These are phyloP conservation scores for Spea bombifrons DNA, from an alignment of 2,113 vertebrate species.

Conservation along the genomic window DNA sequence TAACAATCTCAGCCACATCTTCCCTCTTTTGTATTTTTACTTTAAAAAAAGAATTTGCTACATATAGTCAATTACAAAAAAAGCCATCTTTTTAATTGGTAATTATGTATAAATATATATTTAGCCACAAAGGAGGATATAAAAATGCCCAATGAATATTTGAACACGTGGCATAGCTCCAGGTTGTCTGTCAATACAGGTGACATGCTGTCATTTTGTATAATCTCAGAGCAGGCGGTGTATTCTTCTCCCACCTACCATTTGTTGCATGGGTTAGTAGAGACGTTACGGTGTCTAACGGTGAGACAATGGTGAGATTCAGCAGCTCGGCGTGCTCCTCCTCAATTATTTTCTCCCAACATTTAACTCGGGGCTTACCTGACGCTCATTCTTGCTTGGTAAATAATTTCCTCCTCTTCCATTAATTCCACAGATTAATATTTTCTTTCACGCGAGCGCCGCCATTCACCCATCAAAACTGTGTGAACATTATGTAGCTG, in stretches of 20 bases:
- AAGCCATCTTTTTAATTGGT: too few species aligned
- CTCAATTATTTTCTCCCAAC: conserved; percentile 72
- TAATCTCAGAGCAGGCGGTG: neutral
- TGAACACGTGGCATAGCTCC: neutral
- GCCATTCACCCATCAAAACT: conserved; percentile 79
- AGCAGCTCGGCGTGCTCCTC: conserved; percentile 54
- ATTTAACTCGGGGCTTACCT: conserved; percentile 78
- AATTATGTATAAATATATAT: too few species aligned
- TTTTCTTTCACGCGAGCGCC: conserved; percentile 77
- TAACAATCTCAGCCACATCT: too few species aligned
- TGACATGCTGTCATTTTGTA: conserved; percentile 31
- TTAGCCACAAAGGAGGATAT: too few species aligned
- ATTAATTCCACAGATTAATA: conserved; percentile 84
- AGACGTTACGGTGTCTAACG: conserved; percentile 70
- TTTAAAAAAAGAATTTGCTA: too few species aligned
- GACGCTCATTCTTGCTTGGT: conserved; percentile 73
- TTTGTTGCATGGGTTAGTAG: conserved; percentile 26
- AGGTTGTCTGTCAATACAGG: conserved; percentile 42
- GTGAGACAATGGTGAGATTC: conserved; percentile 63
- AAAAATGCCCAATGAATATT: neutral
- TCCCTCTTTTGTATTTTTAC: too few species aligned
- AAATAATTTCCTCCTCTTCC: conserved; percentile 60
- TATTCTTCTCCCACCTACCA: conserved; percentile 10
- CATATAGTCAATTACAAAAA: too few species aligned
- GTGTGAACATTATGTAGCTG: conserved; percentile 92